Evolutionary conservation across 1,140 invertebrate species (phyloP), one percentile per base, ranked within the genome.

Genomic region (Rhynchophorus ferrugineus): DNA sequence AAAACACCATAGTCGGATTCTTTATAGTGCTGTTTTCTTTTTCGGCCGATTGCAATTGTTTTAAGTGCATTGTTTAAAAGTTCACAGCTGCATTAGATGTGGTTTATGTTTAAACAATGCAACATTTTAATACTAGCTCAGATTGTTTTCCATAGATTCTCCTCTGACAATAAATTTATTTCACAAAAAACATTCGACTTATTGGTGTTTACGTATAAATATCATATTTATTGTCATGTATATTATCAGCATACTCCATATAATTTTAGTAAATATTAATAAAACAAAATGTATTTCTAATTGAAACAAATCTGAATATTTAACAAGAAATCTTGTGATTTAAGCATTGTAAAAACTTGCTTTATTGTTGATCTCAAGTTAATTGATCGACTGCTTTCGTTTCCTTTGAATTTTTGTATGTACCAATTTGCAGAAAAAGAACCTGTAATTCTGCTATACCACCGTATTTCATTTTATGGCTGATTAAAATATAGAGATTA

Each of bases 351-450:
- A 58, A 60, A n/a, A 60, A 48, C 50, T 61, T 64, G 60, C 62
- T 64, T 62, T 64, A 52, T 61, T 57, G 61, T 64, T 64, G 60
- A 64, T 64, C 62, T 64, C 62, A 58, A 62, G 52, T 64, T 59
- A 61, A 60, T 42, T 58, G 59, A 62, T 62, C 62, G 56, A 64
- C 60, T 59, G 58, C 57, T 62, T 59, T 55, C 36, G 19, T 59
- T 51, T 59, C 13, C 20, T 38, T 56, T 19, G 13, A 49, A 7
- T 42, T 16, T 35, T 9, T 17, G 39, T 42, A 16, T 16, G 24
- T 46, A 19, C 18, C 20, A 35, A 46, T 35, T 11, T 18, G 21
- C 41, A 19, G 9, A 17, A 13, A n/a, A 43, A 6, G 5, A 22
- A 34, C 17, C 17, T 33, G 24, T 46, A 42, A 41, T 39, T 42